Conservation (phyloP, 2,888 invertebrate genomes). For the Amphipyra berbera region DNA sequence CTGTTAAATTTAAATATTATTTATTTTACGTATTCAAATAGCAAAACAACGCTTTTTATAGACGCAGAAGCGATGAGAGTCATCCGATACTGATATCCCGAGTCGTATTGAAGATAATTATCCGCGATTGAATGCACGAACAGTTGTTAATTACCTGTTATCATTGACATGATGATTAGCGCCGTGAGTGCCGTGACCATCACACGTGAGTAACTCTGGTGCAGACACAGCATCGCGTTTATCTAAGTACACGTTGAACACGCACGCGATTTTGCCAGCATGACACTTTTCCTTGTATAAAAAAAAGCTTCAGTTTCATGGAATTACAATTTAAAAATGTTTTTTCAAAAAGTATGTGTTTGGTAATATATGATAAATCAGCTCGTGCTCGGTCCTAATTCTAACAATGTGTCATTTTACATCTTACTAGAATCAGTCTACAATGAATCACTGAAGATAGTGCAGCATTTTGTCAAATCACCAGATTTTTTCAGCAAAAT, state of each 20-base stretch:
- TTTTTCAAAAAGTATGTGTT: too few species aligned
- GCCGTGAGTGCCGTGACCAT: constrained; percentile 34
- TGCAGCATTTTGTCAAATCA: too few species aligned
- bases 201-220: constrained; percentile 30
- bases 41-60: constrained; percentile 30
- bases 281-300: constrained; percentile 19
- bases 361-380: too few species aligned
- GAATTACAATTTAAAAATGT: too few species aligned
- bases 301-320: too few species aligned
- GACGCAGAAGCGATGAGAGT: constrained; percentile 50
- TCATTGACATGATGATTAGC: constrained; percentile 44
- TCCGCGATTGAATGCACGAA: constrained; percentile 59
- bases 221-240: constrained; percentile 31
- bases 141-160: constrained; percentile 57
- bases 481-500: too few species aligned
- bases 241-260: constrained; percentile 53
- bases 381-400: too few species aligned
- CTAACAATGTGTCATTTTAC: too few species aligned
- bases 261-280: constrained; percentile 39
- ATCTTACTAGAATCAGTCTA: too few species aligned
- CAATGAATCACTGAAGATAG: too few species aligned
- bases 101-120: constrained; percentile 53
- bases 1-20: too few species aligned
- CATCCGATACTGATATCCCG: constrained; percentile 40
- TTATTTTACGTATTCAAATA: too few species aligned